Evolutionary conservation across 2,888 invertebrate species (phyloP).

Genomic region (Augiades crinisus): DNA sequence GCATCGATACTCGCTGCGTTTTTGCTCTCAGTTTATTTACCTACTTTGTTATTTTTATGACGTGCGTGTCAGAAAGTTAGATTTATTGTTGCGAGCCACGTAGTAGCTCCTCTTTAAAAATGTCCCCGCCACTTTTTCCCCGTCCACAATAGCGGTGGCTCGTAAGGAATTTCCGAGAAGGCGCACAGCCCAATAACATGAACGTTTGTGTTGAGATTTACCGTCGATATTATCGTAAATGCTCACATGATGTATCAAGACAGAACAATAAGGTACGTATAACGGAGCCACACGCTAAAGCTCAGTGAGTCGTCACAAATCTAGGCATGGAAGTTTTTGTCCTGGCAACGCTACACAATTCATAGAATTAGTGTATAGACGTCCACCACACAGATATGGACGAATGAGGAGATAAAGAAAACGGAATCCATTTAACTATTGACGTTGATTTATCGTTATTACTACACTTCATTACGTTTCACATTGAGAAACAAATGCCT

Average conservation of each 20-base stretch:
- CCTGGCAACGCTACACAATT: neutral
- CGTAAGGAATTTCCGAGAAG: constrained; percentile 23
- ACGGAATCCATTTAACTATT: neutral
- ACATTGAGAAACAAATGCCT: constrained; percentile 21
- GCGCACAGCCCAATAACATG: constrained; percentile 22
- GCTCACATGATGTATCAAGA: constrained; percentile 17
- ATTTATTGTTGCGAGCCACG: constrained; percentile 34
- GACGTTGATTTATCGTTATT: constrained; percentile 19
- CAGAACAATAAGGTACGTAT: constrained; percentile 22
- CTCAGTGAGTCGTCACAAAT: constrained; percentile 11
- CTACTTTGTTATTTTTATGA: constrained; percentile 17
- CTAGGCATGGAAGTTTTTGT: constrained; percentile 14
- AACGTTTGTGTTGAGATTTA: constrained; percentile 25
- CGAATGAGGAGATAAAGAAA: neutral
- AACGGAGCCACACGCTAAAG: constrained; percentile 13
- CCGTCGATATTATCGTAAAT: constrained; percentile 20
- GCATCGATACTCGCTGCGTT: constrained; percentile 20
- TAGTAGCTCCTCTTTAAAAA: constrained; percentile 36
- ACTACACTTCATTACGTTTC: constrained; percentile 16
- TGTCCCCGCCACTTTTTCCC: constrained; percentile 35
- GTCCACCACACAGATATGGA: neutral
- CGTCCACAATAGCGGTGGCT: constrained; percentile 20
- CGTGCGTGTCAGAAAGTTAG: constrained; percentile 13
- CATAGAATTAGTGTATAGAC: constrained; percentile 5
- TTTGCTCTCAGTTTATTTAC: constrained; percentile 6